Evolutionary conservation across 2,113 vertebrate species (phyloP).

Genomic region (Myocastor coypus): DNA sequence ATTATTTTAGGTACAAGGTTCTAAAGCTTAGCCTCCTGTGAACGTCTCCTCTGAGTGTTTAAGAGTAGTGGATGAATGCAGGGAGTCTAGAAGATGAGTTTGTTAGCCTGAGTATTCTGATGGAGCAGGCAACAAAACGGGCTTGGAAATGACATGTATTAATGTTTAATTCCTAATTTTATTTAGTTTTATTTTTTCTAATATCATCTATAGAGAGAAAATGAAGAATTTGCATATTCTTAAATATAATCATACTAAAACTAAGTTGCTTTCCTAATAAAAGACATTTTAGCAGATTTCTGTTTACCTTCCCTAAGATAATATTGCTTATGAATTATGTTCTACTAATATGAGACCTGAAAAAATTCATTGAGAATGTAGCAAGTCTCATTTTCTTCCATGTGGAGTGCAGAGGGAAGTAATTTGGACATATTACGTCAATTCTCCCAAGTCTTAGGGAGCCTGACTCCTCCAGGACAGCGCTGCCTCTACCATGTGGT

Average conservation of each 20-base stretch:
- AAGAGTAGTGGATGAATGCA: neutral
- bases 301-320: neutral
- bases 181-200: neutral
- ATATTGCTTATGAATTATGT: neutral
- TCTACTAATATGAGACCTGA: neutral
- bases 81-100: neutral
- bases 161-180: neutral
- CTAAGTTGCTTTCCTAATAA: neutral
- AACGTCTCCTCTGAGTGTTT: neutral
- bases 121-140: neutral
- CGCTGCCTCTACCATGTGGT: neutral
- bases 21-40: neutral
- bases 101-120: neutral
- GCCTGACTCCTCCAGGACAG: neutral
- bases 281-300: neutral
- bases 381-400: neutral
- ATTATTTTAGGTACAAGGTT: conserved; percentile 11
- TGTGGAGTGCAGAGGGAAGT: neutral
- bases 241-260: neutral
- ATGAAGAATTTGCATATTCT: neutral
- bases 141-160: neutral
- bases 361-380: neutral
- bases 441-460: neutral
- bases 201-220: neutral
- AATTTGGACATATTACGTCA: neutral